Evolutionary conservation across 1,140 invertebrate genomes (phyloP).

Genomic region (Maniola jurtina): DNA sequence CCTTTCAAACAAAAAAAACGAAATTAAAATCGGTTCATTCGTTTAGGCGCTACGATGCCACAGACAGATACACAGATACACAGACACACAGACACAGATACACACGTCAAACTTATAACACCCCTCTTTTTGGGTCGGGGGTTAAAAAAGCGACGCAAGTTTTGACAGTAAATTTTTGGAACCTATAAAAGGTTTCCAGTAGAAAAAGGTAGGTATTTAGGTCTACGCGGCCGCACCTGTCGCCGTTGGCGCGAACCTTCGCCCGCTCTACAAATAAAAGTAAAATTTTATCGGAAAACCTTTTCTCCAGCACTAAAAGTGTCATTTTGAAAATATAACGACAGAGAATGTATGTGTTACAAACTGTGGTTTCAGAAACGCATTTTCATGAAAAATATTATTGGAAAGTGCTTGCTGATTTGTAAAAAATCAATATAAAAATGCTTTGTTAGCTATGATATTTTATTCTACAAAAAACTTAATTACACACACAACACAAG

Average conservation of each 20-base stretch:
- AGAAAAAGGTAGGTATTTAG: slow-evolving; percentile 1
- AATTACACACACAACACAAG: too few relatives aligned
- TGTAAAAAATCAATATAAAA: too few relatives aligned
- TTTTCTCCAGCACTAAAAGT: background rate
- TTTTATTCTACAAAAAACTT: too few relatives aligned
- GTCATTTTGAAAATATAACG: slow-evolving; percentile 1
- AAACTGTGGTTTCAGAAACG: background rate
- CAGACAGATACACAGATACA: too few relatives aligned
- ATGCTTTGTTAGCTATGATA: too few relatives aligned
- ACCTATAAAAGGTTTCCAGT: slow-evolving; percentile 1
- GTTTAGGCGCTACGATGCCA: too few relatives aligned
- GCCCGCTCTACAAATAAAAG: slow-evolving; percentile 4
- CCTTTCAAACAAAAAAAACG: too few relatives aligned
- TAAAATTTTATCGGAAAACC: slow-evolving; percentile 10
- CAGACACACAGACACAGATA: too few relatives aligned
- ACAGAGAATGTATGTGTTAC: background rate
- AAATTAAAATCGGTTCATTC: too few relatives aligned
- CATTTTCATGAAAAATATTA: background rate
- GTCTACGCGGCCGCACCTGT: background rate
- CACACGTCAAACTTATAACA: too few relatives aligned
- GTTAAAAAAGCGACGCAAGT: slow-evolving; percentile 1
- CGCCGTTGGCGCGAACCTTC: background rate
- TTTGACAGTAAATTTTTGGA: slow-evolving; percentile 1
- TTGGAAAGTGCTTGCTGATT: too few relatives aligned
- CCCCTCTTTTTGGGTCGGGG: too few relatives aligned